Conservation (phyloP, 2,888 invertebrate genomes). For the Crepidodera aurea region DNA sequence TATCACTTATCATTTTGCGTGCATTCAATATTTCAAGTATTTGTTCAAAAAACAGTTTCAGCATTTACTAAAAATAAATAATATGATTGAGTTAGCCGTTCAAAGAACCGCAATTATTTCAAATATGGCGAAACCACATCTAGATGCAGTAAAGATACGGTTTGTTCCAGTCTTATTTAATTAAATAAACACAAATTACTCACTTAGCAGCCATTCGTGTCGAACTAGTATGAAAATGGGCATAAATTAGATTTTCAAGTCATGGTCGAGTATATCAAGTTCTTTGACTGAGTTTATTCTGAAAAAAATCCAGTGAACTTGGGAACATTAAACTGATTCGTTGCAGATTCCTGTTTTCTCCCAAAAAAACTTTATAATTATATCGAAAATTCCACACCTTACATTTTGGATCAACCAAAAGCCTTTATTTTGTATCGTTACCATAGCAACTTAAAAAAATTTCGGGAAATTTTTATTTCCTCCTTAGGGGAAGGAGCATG, state of each 20-base stretch:
- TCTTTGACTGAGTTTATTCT: not conserved
- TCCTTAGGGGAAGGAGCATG: too few species aligned
- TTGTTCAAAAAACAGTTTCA: not conserved
- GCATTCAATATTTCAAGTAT: not conserved
- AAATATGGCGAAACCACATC: constrained; percentile 24
- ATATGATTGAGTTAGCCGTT: constrained; percentile 23
- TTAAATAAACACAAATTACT: constrained; percentile 30
- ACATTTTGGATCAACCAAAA: too few species aligned
- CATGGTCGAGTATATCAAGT: constrained; percentile 17
- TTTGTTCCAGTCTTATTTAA: constrained; percentile 29
- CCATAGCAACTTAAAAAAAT: too few species aligned
- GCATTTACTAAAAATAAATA: constrained; percentile 7
- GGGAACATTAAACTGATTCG: too few species aligned
- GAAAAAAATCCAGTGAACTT: too few species aligned
- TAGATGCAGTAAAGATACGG: constrained; percentile 26
- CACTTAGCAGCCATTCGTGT: constrained; percentile 25
- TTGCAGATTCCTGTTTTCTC: too few species aligned
- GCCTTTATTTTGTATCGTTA: too few species aligned
- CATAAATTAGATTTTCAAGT: constrained; percentile 27
- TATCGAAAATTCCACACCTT: too few species aligned
- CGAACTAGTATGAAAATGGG: constrained; percentile 18
- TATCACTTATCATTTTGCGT: too few species aligned
- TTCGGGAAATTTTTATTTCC: too few species aligned
- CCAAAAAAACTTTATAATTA: too few species aligned
- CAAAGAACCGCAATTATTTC: constrained; percentile 24